Evolutionary conservation across 2,113 vertebrate species (phyloP).

Genomic region (Gobius niger): DNA sequence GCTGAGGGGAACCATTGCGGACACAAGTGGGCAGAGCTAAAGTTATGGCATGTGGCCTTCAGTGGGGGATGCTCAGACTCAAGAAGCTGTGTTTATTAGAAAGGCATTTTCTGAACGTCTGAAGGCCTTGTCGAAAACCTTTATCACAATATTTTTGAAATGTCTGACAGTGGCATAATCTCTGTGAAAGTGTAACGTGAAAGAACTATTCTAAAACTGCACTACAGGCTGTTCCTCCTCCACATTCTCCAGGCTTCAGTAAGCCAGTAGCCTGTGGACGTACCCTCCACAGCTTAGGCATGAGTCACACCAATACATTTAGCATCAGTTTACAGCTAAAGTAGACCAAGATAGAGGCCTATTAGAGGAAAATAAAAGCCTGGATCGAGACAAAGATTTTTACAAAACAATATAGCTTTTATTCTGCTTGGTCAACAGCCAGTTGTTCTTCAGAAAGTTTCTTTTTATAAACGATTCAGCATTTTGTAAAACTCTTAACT

Average conservation of each 20-base stretch:
- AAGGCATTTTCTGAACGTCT: neutral
- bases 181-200: neutral
- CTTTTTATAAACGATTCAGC: conserved; percentile 40
- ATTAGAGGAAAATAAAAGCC: neutral
- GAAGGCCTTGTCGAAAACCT: neutral
- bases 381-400: conserved; percentile 18
- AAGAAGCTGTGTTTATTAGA: neutral
- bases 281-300: conserved; percentile 1
- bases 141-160: neutral
- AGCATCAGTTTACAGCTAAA: conserved; percentile 1
- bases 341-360: neutral
- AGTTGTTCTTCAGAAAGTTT: conserved; percentile 40
- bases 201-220: neutral
- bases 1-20: conserved; percentile 35
- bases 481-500: conserved; percentile 41
- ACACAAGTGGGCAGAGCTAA: conserved; percentile 50
- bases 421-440: conserved; percentile 58
- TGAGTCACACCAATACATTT: conserved; percentile 25
- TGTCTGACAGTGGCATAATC: neutral
- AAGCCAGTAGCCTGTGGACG: conserved; percentile 14
- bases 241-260: conserved; percentile 25
- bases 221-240: neutral
- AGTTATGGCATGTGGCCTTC: neutral
- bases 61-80: neutral
- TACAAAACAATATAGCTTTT: conserved; percentile 64